Evolutionary conservation across 53 echinoderm and acorn worm genomes (phyloP).

Genomic region (Crossaster papposus): DNA sequence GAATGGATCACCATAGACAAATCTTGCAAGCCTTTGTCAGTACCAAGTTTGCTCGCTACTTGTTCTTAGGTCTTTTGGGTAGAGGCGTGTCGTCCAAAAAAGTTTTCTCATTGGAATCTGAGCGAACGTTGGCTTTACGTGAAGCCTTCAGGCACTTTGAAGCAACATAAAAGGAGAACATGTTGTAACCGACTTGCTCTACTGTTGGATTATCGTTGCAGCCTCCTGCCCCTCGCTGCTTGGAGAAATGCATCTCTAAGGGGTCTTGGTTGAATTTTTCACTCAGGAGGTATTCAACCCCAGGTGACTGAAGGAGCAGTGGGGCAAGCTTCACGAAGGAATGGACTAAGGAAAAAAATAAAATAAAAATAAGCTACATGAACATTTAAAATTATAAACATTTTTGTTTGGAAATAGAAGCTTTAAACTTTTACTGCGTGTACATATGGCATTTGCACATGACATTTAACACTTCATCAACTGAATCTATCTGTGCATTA

Average conservation of each 20-base stretch:
- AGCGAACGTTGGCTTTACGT: slow-evolving; percentile 6
- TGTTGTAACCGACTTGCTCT: slow-evolving; percentile 19
- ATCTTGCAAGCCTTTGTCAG: background rate
- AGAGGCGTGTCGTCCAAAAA: background rate
- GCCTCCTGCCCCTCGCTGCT: slow-evolving; percentile 36
- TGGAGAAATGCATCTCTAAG: slow-evolving; percentile 46
- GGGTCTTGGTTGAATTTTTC: slow-evolving; percentile 55
- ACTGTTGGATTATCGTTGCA: slow-evolving; percentile 25
- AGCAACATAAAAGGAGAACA: slow-evolving; percentile 26
- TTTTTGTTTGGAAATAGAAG: background rate
- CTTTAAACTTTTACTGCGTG: no score
- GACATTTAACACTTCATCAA: no score
- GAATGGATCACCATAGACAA: background rate
- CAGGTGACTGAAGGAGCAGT: background rate
- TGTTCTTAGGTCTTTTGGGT: background rate
- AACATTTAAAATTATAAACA: background rate
- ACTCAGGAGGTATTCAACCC: slow-evolving; percentile 44
- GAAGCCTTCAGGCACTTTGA: slow-evolving; percentile 28
- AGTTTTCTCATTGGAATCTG: no score
- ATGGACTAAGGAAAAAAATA: slow-evolving; percentile 24
- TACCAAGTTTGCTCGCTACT: background rate
- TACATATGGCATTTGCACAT: background rate
- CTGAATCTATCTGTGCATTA: no score
- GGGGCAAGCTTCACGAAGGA: slow-evolving; percentile 33
- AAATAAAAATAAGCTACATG: background rate